phyloP scores from a whole-genome alignment of 2,113 vertebrate genomes.

The Pteropus alecto region DNA sequence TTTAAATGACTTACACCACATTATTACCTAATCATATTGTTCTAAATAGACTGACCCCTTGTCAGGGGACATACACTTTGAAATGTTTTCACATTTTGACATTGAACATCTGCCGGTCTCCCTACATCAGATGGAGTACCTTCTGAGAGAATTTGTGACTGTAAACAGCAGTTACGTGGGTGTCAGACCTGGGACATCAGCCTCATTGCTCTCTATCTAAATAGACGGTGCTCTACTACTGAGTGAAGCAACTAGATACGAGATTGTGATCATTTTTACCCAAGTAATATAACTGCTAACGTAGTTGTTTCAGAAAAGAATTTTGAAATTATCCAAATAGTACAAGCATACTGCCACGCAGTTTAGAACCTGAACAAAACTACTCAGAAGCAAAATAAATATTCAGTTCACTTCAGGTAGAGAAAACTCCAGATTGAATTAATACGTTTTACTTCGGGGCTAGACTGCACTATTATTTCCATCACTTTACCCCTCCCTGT shows the following conservation, averaged over 20 bases:
- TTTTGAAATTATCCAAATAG: not conserved
- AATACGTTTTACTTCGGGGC: not conserved
- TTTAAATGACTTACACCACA: not conserved
- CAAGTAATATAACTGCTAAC: not conserved
- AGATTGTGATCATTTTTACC: not conserved
- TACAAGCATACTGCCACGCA: not conserved
- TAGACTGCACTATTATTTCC: not conserved
- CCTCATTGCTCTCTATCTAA: no score
- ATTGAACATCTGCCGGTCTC: not conserved
- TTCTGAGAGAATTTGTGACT: not conserved
- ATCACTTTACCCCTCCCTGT: not conserved
- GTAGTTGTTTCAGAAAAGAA: not conserved
- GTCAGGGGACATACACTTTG: not conserved
- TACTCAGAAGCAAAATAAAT: not conserved
- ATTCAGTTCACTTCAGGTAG: not conserved
- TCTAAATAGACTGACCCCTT: not conserved
- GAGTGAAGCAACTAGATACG: not conserved
- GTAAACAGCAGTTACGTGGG: accelerated
- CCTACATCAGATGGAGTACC: not conserved
- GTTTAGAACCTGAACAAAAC: not conserved
- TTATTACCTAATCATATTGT: not conserved
- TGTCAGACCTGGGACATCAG: no score
- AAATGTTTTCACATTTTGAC: not conserved
- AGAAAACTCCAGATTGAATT: not conserved
- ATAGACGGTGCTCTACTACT: not conserved